Evolutionary conservation across 2,113 vertebrate genomes (phyloP), one percentile per base, ranked within the genome.

Genomic region (Platycercus adscitus): DNA sequence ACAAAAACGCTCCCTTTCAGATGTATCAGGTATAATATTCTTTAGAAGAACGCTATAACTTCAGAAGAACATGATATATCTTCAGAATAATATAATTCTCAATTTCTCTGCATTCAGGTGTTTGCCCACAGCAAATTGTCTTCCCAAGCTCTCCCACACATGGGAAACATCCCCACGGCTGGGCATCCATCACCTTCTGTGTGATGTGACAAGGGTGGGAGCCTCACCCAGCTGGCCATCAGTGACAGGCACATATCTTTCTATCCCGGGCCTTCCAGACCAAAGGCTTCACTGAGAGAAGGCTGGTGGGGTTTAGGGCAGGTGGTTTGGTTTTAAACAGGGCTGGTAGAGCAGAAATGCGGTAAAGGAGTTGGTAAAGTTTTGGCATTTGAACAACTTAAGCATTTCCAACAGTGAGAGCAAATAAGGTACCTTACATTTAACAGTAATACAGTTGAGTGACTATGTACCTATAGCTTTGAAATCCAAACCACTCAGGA

Each of bases 301-400:
- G 28, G 24, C 2, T 9, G 35, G 1, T 21, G 13, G 28, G 50
- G n/a, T n/a, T 7, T 20, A 14, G 17, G 13, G 7, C 41, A 20
- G 20, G 23, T 60, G 10, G 20, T 7, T 18, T 11, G 39, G 20
- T 47, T 86, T 52, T 12, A 21, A 55, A 47, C 17, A 25, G 25
- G 28, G 29, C 23, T 5, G 19, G 24, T 35, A 61, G 28, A n/a
- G 7, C 10, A 15, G 29, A 86, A 63, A 56, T 0, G 0, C 17
- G 49, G 19, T 13, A 23, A 58, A 44, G 21, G 13, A 58, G 13
- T 16, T 58, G 33, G 21, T 58, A 58, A 8, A 23, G 10, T 5
- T 56, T 1, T 33, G 2, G 43, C 47, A 1, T 5, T 2, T 0
- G 6, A 21, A 15, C 49, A 8, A 10, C 1, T 1, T 0, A 18